These are phyloP conservation scores for Picus viridis DNA, from an alignment of 2,797 vertebrate species.

Conservation along the genomic window DNA sequence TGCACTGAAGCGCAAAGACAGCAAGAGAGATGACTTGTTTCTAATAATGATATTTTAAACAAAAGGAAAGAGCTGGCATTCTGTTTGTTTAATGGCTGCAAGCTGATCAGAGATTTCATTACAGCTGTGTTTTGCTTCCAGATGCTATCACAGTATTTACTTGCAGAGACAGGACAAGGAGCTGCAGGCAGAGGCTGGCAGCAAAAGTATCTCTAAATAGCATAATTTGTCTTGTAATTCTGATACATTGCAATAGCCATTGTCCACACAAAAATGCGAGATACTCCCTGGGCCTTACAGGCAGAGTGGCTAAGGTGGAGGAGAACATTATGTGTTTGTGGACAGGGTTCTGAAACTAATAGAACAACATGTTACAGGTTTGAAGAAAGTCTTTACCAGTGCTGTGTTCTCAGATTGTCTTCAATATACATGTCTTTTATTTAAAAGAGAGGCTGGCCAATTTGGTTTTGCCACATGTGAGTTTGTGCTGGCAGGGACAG, in stretches of 20 bases:
- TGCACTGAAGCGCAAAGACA: constrained; percentile 5
- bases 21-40: not conserved
- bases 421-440: not conserved
- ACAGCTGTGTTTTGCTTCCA: constrained; percentile 44
- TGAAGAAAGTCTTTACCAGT: not conserved
- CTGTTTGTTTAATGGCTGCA: constrained; percentile 36
- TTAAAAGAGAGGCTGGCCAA: not conserved
- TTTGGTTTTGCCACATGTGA: not conserved
- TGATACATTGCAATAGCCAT: not conserved
- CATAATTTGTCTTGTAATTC: not conserved
- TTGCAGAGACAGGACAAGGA: constrained; percentile 2
- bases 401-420: not conserved
- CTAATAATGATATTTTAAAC: constrained; percentile 40
- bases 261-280: not conserved
- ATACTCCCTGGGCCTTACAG: not conserved
- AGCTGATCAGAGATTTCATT: not conserved
- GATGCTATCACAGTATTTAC: not conserved
- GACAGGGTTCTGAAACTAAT: not conserved
- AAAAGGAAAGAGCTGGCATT: constrained; percentile 2
- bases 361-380: not conserved
- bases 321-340: not conserved
- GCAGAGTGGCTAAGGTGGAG: not conserved
- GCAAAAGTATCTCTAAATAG: constrained; percentile 16
- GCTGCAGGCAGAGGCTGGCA: not conserved
- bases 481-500: not conserved